Percentiles rank a stretch among this genome's conserved stretches.
Conservation (phyloP, 2,888 invertebrate species). For the Drosophila pullipes region DNA sequence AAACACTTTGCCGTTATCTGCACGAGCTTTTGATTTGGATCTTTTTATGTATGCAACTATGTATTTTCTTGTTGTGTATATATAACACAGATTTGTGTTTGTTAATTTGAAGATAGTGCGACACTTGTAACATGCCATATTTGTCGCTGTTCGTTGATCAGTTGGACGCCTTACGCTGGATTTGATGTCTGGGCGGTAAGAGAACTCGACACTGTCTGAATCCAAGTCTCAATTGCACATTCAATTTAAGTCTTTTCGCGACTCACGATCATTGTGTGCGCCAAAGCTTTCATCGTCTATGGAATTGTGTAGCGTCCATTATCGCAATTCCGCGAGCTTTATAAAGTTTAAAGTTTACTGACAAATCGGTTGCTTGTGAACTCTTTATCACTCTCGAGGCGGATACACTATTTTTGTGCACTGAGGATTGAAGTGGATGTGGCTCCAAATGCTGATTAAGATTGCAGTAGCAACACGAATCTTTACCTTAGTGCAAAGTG, state of each 20-base stretch:
- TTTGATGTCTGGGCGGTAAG: constrained; percentile 61
- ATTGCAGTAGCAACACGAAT: not conserved
- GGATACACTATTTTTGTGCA: constrained; percentile 13
- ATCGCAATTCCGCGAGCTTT: constrained; percentile 32
- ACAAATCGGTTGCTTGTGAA: not conserved
- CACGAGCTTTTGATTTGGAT: constrained; percentile 26
- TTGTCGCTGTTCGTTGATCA: constrained; percentile 1
- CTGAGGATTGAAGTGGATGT: not conserved
- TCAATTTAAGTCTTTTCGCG: constrained; percentile 76
- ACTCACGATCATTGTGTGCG: constrained; percentile 51
- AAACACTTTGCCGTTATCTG: constrained; percentile 50
- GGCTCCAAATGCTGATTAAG: not conserved
- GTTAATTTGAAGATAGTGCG: constrained; percentile 31
- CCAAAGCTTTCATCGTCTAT: constrained; percentile 44
- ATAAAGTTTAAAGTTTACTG: constrained; percentile 10
- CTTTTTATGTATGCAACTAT: constrained; percentile 1
- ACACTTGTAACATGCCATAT: constrained; percentile 27
- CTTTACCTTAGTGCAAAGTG: not conserved
- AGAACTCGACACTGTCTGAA: constrained; percentile 79
- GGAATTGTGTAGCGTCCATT: constrained; percentile 27
- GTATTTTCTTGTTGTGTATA: not conserved
- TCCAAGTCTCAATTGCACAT: constrained; percentile 60
- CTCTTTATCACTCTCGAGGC: not conserved
- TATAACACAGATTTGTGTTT: constrained; percentile 7
- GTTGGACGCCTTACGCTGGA: constrained; percentile 54